Conservation (phyloP, 2,113 vertebrate species). For the Tachuris rubrigastra region DNA sequence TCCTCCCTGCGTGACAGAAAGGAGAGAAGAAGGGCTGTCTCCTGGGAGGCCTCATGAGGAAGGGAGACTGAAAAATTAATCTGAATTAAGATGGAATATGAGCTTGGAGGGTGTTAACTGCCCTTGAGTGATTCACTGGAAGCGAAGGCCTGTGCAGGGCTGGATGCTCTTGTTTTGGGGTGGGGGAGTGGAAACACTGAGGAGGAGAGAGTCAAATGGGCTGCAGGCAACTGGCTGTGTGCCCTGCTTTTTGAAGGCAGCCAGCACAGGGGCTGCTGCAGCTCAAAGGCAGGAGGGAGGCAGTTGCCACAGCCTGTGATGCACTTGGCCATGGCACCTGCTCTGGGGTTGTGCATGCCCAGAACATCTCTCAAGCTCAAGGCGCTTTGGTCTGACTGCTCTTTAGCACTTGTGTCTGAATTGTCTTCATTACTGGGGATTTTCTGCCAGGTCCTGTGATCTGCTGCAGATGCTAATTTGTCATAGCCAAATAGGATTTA, state of each 20-base stretch:
- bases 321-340: background rate
- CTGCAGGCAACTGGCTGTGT: too few relatives aligned
- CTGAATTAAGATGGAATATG: background rate
- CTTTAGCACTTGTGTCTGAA: background rate
- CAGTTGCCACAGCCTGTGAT: background rate
- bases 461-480: background rate
- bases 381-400: background rate
- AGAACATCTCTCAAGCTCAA: background rate
- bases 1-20: background rate
- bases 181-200: background rate
- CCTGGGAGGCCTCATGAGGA: background rate
- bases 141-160: background rate
- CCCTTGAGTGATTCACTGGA: background rate
- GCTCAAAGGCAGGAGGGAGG: background rate
- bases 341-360: background rate
- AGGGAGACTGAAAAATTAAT: background rate
- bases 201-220: background rate
- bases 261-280: rapidly evolving
- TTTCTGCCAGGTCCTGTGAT: slow-evolving; percentile 25
- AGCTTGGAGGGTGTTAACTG: background rate
- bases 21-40: background rate
- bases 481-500: background rate
- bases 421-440: background rate
- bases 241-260: rapidly evolving
- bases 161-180: background rate